Conservation (phyloP, 2,113 vertebrate species). For the Motacilla alba region DNA sequence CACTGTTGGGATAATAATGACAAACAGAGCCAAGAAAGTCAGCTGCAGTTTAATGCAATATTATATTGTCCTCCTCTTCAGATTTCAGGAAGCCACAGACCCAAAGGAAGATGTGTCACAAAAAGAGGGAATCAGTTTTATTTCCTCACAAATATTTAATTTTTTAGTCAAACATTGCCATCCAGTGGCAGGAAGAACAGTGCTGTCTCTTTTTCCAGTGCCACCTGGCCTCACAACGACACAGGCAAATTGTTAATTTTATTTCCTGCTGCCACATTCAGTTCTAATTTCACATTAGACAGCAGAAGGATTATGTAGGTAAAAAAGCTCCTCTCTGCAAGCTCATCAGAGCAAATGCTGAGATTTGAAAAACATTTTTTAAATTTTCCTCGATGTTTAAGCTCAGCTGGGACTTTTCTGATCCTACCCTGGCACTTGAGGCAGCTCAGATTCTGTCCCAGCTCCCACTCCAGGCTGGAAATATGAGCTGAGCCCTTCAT, state of each 20-base stretch:
- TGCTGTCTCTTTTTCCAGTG: not conserved
- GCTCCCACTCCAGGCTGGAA: not conserved
- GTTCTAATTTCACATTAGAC: not conserved
- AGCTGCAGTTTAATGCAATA: not conserved
- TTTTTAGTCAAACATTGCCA: slow-evolving; percentile 57
- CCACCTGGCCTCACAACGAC: not conserved
- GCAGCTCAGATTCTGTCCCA: not conserved
- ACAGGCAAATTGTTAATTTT: not conserved
- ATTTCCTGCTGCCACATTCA: not conserved
- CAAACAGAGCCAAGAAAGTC: not conserved
- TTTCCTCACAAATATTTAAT: not conserved
- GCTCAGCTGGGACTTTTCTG: not conserved
- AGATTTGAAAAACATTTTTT: not conserved
- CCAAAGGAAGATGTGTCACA: not conserved
- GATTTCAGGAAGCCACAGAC: not conserved
- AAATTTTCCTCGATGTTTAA: not conserved
- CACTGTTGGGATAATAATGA: not conserved
- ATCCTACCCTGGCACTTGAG: not conserved
- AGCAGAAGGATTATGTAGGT: not conserved
- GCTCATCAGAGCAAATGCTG: not conserved
- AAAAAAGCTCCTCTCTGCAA: not conserved
- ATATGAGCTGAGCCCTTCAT: rapidly evolving
- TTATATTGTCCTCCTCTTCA: not conserved
- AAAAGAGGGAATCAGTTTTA: not conserved
- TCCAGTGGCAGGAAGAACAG: slow-evolving; percentile 19